Evolutionary conservation across 1,140 invertebrate species (phyloP).

Genomic region (Orchestia grillus): DNA sequence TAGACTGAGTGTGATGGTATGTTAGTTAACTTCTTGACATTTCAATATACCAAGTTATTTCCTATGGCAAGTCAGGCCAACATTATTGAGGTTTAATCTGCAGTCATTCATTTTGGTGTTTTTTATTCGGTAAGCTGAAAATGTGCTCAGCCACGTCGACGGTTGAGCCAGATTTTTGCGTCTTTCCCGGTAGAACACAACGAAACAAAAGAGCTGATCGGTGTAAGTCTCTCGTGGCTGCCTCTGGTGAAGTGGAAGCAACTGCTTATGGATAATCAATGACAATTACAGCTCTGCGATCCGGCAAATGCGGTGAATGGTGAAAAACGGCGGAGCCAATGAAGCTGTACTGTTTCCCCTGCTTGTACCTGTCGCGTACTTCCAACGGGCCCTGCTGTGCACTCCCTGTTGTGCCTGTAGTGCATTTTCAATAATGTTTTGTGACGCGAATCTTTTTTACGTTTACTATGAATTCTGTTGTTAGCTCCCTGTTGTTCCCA

Average conservation of each 20-base stretch:
- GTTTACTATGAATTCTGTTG: no score
- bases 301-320: background rate
- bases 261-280: conserved; percentile 48
- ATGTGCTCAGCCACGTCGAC: background rate
- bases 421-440: no score
- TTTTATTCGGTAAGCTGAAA: background rate
- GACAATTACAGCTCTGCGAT: conserved; percentile 26
- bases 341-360: background rate
- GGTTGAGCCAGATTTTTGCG: background rate
- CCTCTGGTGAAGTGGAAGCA: background rate
- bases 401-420: background rate
- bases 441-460: no score
- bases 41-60: background rate
- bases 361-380: background rate
- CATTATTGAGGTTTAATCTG: background rate
- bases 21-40: no score
- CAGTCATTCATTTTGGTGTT: background rate
- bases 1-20: background rate
- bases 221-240: background rate
- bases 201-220: background rate
- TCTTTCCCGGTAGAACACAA: background rate
- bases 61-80: background rate
- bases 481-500: no score
- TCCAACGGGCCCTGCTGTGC: background rate
- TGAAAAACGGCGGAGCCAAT: background rate